A percentile compares a stretch with the other conserved stretches of the same genome.
These are phyloP conservation scores for Chloropsis cyanopogon DNA, from an alignment of 2,113 vertebrate genomes.

Conservation along the genomic window DNA sequence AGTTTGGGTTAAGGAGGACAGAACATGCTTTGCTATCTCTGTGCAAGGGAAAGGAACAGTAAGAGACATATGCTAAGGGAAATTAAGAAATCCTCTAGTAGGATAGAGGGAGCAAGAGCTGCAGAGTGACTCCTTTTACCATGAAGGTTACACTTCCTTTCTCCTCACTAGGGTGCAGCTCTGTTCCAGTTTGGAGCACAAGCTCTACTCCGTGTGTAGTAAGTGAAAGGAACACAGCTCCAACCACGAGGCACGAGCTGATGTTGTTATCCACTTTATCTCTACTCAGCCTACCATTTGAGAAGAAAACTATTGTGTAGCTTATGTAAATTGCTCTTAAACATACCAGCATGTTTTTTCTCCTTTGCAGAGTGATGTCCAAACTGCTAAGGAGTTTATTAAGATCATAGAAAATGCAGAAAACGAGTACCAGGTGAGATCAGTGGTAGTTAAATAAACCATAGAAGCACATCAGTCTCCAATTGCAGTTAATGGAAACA, in stretches of 20 bases:
- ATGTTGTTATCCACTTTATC: background rate
- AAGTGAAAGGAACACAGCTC: background rate
- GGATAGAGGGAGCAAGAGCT: background rate
- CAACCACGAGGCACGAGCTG: background rate
- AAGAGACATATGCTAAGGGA: background rate
- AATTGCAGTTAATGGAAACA: background rate
- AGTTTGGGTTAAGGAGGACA: background rate
- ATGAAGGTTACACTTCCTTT: background rate
- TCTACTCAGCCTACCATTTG: background rate
- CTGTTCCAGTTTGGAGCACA: background rate
- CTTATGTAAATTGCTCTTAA: background rate
- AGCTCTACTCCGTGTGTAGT: rapidly evolving
- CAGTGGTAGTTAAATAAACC: background rate
- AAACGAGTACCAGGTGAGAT: conserved; percentile 93
- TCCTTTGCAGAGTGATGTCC: conserved; percentile 80
- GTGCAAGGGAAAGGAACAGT: background rate
- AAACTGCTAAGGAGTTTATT: conserved; percentile 93
- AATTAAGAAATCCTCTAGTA: background rate
- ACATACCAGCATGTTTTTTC: background rate
- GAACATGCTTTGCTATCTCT: background rate
- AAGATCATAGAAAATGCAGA: conserved; percentile 93
- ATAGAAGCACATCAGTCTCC: background rate
- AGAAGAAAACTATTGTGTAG: background rate
- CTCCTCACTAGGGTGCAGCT: background rate
- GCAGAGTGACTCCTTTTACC: background rate